These are phyloP conservation scores for Melanogrammus aeglefinus DNA, from an alignment of 2,797 vertebrate species.

Conservation along the genomic window DNA sequence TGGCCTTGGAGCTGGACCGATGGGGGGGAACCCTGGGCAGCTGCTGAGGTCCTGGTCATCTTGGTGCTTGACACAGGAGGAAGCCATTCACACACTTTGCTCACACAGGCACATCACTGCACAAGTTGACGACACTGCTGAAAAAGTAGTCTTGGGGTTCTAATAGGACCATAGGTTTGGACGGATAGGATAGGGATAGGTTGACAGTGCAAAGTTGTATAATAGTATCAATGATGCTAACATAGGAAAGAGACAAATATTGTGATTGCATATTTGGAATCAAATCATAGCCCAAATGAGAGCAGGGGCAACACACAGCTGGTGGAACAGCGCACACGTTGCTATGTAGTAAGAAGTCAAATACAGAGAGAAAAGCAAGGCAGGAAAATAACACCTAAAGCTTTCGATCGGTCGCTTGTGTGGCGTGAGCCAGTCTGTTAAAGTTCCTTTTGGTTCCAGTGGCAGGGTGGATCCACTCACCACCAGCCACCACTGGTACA, in stretches of 20 bases:
- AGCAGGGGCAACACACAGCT: too few relatives aligned
- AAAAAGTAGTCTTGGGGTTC: background rate
- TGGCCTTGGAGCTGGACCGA: background rate
- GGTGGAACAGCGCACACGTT: too few relatives aligned
- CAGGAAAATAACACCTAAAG: background rate
- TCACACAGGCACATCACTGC: too few relatives aligned
- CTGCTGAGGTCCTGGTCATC: slow-evolving; percentile 1
- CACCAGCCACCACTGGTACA: slow-evolving; percentile 54
- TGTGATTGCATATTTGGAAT: background rate
- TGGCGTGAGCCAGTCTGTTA: slow-evolving; percentile 53
- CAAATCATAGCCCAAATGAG: background rate
- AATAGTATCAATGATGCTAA: background rate
- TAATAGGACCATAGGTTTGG: too few relatives aligned
- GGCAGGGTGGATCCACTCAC: slow-evolving; percentile 65
- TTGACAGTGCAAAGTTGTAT: background rate
- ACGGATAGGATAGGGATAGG: background rate
- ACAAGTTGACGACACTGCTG: background rate
- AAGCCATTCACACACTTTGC: background rate
- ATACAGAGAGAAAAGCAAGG: background rate
- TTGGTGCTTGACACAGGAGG: background rate
- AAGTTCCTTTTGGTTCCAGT: slow-evolving; percentile 38
- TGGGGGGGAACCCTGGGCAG: background rate
- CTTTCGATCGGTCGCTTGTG: slow-evolving; percentile 23
- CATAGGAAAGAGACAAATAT: background rate
- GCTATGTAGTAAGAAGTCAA: background rate